A percentile compares a stretch with the other conserved stretches of the same genome.
These are phyloP conservation scores for Melopsittacus undulatus DNA, from an alignment of 2,797 vertebrate genomes.

Conservation along the genomic window DNA sequence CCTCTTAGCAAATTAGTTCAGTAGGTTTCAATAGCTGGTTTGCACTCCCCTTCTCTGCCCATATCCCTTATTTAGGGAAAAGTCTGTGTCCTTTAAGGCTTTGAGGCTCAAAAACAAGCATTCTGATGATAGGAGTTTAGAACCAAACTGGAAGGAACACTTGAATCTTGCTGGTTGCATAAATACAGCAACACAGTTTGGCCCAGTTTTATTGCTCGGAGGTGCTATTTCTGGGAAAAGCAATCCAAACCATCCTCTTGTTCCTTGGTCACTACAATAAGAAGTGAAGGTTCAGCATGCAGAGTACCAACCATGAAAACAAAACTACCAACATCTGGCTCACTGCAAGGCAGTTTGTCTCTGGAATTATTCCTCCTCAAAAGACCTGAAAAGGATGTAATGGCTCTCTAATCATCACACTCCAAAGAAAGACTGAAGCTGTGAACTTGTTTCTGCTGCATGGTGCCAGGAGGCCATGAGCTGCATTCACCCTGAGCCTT, in stretches of 20 bases:
- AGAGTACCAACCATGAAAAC: neutral
- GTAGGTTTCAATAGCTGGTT: neutral
- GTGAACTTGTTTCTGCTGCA: accelerated
- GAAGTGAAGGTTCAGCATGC: neutral
- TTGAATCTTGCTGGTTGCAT: neutral
- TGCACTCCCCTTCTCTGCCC: neutral
- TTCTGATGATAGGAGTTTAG: neutral
- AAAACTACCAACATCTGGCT: neutral
- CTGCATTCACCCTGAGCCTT: accelerated
- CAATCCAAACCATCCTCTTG: neutral
- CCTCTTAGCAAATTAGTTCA: neutral
- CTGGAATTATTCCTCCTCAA: neutral
- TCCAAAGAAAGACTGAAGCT: neutral
- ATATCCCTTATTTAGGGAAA: constrained; percentile 20
- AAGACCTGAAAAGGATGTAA: neutral
- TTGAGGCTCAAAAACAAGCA: constrained; percentile 1
- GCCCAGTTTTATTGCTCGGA: neutral
- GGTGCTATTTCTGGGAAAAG: neutral
- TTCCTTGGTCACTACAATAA: neutral
- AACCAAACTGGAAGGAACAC: neutral
- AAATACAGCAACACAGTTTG: neutral
- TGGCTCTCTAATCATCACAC: neutral
- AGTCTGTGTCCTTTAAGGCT: neutral
- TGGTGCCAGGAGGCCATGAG: neutral
- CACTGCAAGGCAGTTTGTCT: neutral